These are phyloP conservation scores for Sardina pilchardus DNA, from an alignment of 2,113 vertebrate species.

Conservation along the genomic window DNA sequence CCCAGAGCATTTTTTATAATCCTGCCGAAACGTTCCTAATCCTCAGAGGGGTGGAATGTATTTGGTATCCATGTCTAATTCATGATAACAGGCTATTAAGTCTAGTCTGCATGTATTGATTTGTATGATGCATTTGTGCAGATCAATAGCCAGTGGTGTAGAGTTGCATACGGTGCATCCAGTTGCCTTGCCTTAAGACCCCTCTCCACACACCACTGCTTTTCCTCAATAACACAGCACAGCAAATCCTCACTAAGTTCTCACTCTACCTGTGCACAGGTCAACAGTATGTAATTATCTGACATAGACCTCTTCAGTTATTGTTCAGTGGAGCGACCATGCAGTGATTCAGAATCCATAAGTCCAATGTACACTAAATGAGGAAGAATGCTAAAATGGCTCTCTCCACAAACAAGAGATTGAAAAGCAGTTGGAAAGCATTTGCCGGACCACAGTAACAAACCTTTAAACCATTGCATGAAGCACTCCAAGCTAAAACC, in stretches of 20 bases:
- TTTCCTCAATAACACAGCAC: neutral
- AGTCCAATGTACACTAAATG: neutral
- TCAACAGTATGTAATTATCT: neutral
- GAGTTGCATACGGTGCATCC: neutral
- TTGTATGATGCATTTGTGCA: slow-evolving; percentile 31
- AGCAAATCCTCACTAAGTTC: neutral
- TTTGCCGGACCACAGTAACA: neutral
- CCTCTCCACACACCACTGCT: neutral
- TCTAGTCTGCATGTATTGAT: slow-evolving; percentile 25
- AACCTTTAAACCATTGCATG: neutral
- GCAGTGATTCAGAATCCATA: neutral
- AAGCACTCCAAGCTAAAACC: neutral
- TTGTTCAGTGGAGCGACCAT: neutral
- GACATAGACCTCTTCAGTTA: neutral
- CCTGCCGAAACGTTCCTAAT: neutral
- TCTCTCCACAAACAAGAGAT: neutral
- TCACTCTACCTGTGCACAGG: neutral
- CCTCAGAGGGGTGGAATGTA: neutral
- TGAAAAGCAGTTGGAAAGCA: neutral
- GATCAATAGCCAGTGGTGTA: slow-evolving; percentile 37
- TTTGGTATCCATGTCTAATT: slow-evolving; percentile 33
- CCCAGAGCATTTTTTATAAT: neutral
- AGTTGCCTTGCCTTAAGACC: neutral
- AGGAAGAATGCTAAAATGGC: neutral
- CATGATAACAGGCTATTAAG: slow-evolving; percentile 22